Evolutionary conservation across 2,888 invertebrate genomes (phyloP), one percentile per base, ranked within the genome.

Genomic region (Lochmaea crataegi): DNA sequence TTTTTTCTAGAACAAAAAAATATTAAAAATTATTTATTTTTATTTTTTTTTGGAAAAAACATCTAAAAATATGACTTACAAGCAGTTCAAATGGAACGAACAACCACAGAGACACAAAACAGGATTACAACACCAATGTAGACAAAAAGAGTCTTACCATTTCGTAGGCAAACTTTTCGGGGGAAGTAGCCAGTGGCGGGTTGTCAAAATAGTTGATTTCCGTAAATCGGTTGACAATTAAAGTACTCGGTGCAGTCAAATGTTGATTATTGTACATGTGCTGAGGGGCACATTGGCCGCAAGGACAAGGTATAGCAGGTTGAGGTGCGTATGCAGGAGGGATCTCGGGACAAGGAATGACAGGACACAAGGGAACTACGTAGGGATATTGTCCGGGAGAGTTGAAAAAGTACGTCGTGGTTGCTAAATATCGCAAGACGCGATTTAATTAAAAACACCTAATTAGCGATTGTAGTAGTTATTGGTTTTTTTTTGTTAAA

Each of bases 281-380:
- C 88, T 78, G 90, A 77, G 84, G 80, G 90, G 90, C 84, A 88
- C 90, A 87, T 90, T 90, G 82, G 90, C 89, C 79, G 88, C 90
- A 84, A 88, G 87, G 78, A 89, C 89, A 83, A 88, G 89, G 86
- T 88, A 89, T 77, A 88, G 88, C 87, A 85, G 78, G 78, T 69
- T 78, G 75, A 87, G 86, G 84, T 86, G 88, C 82, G 88, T 88
- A 82, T 88, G 88, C 86, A 41, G 78, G 77, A 26, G 77, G 79
- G 41, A 77, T 76, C 67, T 75, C 76, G 65, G 78, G 79, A 83
- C 85, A 84, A 80, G 86, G 85, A 68, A 84, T 81, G 76, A 85
- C 82, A 76, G 87, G 86, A 84, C 86, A 86, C 83, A 86, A 80
- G 85, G 87, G 87, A 83, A 87, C 86, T 86, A 87, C 85, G 85